phyloP scores from a whole-genome alignment of 2,113 vertebrate species.

The Chunga burmeisteri region DNA sequence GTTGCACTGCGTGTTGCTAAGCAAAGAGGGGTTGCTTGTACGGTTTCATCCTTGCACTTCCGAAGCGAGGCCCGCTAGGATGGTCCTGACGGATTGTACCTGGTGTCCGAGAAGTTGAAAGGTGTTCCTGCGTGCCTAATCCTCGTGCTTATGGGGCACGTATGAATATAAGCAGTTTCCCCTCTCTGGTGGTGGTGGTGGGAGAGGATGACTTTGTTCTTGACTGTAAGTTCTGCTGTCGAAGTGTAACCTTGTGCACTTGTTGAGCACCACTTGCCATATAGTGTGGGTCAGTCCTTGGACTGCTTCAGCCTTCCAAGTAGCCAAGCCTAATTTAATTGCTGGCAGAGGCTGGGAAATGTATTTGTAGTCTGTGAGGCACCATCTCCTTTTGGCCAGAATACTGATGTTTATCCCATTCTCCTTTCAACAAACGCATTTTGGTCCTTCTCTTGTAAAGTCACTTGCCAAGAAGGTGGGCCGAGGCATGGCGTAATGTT shows the following conservation, averaged over 20 bases:
- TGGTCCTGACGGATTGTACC: background rate
- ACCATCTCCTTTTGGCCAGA: background rate
- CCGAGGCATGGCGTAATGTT: background rate
- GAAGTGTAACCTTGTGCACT: background rate
- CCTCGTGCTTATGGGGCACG: fast-evolving
- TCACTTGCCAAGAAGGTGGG: background rate
- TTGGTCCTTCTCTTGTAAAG: background rate
- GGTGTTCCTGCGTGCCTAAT: background rate
- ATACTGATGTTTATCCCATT: background rate
- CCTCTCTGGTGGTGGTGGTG: background rate
- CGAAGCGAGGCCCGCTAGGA: background rate
- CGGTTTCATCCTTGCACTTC: background rate
- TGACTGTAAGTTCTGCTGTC: background rate
- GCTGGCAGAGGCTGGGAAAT: background rate
- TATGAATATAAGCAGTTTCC: background rate
- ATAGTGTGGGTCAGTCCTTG: background rate
- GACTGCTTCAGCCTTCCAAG: background rate
- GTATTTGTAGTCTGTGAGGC: background rate
- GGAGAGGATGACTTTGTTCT: background rate
- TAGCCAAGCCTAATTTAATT: background rate
- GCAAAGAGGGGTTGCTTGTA: background rate
- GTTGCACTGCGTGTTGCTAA: background rate
- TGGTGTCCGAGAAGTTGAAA: background rate
- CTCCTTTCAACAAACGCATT: background rate
- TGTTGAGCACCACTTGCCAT: background rate